Conservation (phyloP, 2,888 invertebrate genomes). For the Trichogramma dendrolimi region DNA sequence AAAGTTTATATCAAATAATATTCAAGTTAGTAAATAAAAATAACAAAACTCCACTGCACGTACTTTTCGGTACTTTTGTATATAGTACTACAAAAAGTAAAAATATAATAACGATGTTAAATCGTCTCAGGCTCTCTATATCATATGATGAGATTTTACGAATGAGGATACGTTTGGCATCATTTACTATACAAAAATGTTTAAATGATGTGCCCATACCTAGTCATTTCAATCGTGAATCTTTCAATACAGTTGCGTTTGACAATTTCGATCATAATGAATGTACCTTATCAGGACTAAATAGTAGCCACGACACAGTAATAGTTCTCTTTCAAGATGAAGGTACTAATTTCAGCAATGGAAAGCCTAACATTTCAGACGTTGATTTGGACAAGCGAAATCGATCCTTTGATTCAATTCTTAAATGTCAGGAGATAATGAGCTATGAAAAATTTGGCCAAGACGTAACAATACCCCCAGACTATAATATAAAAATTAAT, state of each 20-base stretch:
- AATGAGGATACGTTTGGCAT: conserved; percentile 16
- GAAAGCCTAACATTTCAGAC: no score
- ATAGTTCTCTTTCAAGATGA: conserved; percentile 12
- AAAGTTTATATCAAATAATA: conserved; percentile 24
- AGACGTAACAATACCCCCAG: background rate
- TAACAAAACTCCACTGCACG: conserved; percentile 28
- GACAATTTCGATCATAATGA: conserved; percentile 18
- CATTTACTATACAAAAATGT: conserved; percentile 9
- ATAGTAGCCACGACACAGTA: conserved; percentile 14
- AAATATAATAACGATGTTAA: conserved; percentile 18
- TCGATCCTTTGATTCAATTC: conserved; percentile 2
- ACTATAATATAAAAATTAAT: no score
- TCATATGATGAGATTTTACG: conserved; percentile 25
- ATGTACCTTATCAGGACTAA: background rate
- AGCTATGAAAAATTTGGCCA: conserved; percentile 8
- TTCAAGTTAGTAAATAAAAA: conserved; percentile 14
- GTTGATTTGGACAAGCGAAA: no score
- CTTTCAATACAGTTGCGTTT: background rate
- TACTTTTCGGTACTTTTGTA: conserved; percentile 20
- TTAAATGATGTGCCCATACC: conserved; percentile 4
- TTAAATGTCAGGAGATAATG: conserved; percentile 15
- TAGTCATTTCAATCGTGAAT: background rate
- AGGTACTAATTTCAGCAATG: background rate
- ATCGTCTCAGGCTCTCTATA: conserved; percentile 21
- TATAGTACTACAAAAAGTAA: conserved; percentile 21